phyloP scores from a whole-genome alignment of 2,797 vertebrate species.

The Paramormyrops hopkinsi region DNA sequence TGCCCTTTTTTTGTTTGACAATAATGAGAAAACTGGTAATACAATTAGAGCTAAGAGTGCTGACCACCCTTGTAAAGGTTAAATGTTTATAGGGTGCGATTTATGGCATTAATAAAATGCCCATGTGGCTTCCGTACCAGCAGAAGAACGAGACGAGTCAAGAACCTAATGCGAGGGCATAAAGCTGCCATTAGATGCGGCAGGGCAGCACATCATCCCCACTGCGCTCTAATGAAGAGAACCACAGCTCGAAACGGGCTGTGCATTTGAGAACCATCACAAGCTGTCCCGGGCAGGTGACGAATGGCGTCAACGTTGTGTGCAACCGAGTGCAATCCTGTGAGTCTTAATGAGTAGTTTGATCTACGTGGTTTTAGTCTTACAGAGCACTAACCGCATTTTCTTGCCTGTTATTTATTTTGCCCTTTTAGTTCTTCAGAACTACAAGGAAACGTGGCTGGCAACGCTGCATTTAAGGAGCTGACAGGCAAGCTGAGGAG shows the following conservation, averaged over 20 bases:
- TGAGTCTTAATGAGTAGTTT: neutral
- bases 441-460: neutral
- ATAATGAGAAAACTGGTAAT: neutral
- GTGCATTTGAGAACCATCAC: neutral
- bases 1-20: neutral
- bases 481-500: neutral
- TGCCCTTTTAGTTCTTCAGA: neutral
- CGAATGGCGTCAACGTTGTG: neutral
- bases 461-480: neutral
- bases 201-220: neutral
- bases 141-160: neutral
- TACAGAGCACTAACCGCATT: neutral
- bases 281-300: neutral
- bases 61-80: neutral
- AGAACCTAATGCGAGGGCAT: neutral
- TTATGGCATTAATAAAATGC: constrained; percentile 3
- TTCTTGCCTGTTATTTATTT: neutral
- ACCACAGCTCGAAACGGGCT: neutral
- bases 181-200: neutral
- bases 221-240: neutral
- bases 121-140: neutral
- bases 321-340: neutral
- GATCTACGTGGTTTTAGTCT: neutral
- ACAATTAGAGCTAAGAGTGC: neutral
- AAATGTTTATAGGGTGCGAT: neutral